Base-by-base conservation (phyloP, 1,140 invertebrate genomes). In the Drosophila micromelanica region DNA sequence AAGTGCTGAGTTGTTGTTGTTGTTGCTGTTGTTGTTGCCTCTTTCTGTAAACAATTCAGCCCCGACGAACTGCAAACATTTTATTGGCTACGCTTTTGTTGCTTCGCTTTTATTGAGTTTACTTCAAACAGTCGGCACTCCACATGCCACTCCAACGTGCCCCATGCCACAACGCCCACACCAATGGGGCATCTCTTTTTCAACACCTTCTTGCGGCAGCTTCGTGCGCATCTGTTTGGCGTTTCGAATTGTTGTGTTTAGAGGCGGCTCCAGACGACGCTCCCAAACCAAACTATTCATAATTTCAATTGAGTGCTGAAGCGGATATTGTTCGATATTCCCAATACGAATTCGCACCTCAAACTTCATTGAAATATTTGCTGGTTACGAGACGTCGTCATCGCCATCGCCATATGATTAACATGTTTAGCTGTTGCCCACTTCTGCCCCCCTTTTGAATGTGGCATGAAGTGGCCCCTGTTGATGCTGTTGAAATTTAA, bases 51-150 rank as follows among this genome's bases (percentile, higher is more conserved):
- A 87, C 84, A 87, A 87, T 79, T 79, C 64, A 60, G 70, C 49
- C 49, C 73, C 62, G 55, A 20, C 64, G 77, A 69, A 77, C 77
- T 79, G 79, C 82, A 82, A 80, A 79, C 79, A 80, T 89, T 89
- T 89, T 89, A 89, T 90, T 82, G 82, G 80, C 85, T 79, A 69
- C 61, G 72, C 76, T 87, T 87, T 65, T 78, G 70, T 70, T 86
- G 81, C 69, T 80, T 76, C 70, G 43, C 72, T 86, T 86, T 89
- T 89, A 89, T 89, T 90, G 85, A 89, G 76, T 85, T 85, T 54
- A 74, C 80, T 80, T 60, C 82, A 86, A 78, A 76, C 80, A 84
- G 59, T 78, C 80, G 62, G 80, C 75, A 75, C 78, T 81, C 73
- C 80, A 73, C 80, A 76, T 11, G n/a, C 49, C 48, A 72, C 78